These are phyloP conservation scores for Chiridota heheva DNA, from an alignment of 35 echinoderm and acorn worm genomes.

Conservation along the genomic window DNA sequence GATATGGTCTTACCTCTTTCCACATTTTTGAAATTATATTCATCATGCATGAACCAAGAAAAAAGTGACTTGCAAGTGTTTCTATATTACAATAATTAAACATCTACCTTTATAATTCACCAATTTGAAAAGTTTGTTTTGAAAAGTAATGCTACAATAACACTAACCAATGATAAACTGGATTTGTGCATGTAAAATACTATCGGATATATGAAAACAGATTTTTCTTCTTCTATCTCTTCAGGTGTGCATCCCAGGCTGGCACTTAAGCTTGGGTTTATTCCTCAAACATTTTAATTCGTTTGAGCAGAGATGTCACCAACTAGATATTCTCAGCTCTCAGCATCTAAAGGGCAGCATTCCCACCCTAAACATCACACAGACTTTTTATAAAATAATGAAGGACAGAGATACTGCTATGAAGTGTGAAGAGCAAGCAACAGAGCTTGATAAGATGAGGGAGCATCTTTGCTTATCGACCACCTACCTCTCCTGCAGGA, in stretches of 20 bases:
- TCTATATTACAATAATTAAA: too few relatives aligned
- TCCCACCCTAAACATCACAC: neutral
- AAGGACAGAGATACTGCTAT: neutral
- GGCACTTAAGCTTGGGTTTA: constrained; percentile 14
- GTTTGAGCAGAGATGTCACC: constrained; percentile 1
- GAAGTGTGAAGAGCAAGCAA: constrained; percentile 24
- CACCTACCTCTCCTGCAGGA: constrained; percentile 8
- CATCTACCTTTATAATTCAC: too few relatives aligned
- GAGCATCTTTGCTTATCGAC: constrained; percentile 7
- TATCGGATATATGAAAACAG: neutral
- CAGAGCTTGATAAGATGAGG: neutral
- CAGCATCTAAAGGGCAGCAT: neutral
- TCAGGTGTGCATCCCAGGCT: constrained; percentile 33
- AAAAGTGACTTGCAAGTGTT: too few relatives aligned
- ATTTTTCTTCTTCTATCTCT: neutral
- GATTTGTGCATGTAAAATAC: too few relatives aligned
- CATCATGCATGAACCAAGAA: too few relatives aligned
- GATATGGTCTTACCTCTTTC: too few relatives aligned
- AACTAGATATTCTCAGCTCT: neutral
- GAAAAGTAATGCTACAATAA: too few relatives aligned
- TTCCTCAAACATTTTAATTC: constrained; percentile 37
- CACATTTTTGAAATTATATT: too few relatives aligned
- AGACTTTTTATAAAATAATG: neutral
- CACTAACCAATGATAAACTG: too few relatives aligned
- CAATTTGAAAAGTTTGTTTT: too few relatives aligned